Evolutionary conservation across 2,888 invertebrate genomes (phyloP), one percentile per base, ranked within the genome.

Genomic region (Erpobdella octoculata): DNA sequence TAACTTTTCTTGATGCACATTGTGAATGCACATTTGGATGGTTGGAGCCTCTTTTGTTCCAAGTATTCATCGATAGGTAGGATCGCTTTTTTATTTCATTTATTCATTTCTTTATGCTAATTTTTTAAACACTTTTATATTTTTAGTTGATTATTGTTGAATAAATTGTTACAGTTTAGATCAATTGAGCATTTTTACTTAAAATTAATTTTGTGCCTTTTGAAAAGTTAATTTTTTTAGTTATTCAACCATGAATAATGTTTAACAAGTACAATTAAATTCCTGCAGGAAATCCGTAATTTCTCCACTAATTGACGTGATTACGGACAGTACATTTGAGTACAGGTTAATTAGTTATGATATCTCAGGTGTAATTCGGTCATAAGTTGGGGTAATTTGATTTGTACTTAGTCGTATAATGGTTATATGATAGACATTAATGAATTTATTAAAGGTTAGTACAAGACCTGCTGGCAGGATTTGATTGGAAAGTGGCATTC

Each of bases 401-500:
- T n/a, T 46, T 46, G 21, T 18, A 46, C 21, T 46, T 5, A 1
- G 21, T 46, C 21, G 5, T n/a, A n/a, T 5, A 5, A n/a, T n/a
- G n/a, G n/a, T n/a, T n/a, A n/a, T n/a, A n/a, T n/a, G n/a, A n/a
- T n/a, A n/a, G n/a, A n/a, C n/a, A n/a, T n/a, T n/a, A n/a, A n/a
- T n/a, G n/a, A n/a, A 38, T 38, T 3, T 15, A 38, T 28, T 5
- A 0, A 28, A 68, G 68, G 33, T 28, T 69, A 31, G 69, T 69
- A 2, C 69, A 53, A 9, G 46, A 69, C 58, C 58, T 48, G 21
- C 21, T 69, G 96, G 97, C 97, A 75, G 97, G 98, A 35, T 98
- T 98, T 85, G 98, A 98, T 85, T 97, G 97, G 97, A 96, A 96
- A 85, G 87, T 98, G 69, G 97, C 97, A 85, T 98, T 98, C 85